phyloP scores from a whole-genome alignment of 2,797 vertebrate species.

The Sebastes miniatus region DNA sequence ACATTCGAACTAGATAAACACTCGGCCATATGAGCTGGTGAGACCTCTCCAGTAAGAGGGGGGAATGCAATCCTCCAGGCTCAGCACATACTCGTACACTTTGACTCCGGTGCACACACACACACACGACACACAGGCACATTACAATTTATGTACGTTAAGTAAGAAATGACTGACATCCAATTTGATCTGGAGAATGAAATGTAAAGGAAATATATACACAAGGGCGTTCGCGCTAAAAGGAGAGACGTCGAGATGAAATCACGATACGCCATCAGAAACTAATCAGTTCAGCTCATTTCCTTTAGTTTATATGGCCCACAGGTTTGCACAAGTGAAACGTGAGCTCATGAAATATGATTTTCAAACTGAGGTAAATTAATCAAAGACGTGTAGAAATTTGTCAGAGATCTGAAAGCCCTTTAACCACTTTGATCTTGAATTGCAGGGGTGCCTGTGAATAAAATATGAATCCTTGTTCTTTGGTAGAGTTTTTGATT shows the following conservation, averaged over 20 bases:
- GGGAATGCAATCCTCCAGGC: neutral
- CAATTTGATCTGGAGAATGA: constrained; percentile 50
- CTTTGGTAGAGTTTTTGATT: constrained; percentile 19
- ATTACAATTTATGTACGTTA: constrained; percentile 28
- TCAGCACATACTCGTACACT: neutral
- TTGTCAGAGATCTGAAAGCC: constrained; percentile 53
- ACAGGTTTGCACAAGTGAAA: constrained; percentile 16
- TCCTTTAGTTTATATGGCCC: constrained; percentile 35
- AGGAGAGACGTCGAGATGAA: constrained; percentile 22
- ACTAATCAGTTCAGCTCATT: constrained; percentile 51
- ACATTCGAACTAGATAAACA: constrained; percentile 22
- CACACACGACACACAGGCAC: neutral
- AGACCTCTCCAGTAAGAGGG: constrained; percentile 1
- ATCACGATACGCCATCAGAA: constrained; percentile 33
- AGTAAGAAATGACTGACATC: constrained; percentile 51
- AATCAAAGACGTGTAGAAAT: constrained; percentile 48
- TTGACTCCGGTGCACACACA: neutral
- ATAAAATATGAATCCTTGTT: constrained; percentile 51
- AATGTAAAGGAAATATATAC: constrained; percentile 32
- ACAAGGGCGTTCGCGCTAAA: constrained; percentile 30
- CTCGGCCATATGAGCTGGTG: neutral
- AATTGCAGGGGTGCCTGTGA: constrained; percentile 27
- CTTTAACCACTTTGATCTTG: constrained; percentile 52
- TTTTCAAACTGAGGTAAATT: constrained; percentile 46
- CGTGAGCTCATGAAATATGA: constrained; percentile 35